phyloP scores from a whole-genome alignment of 2,113 vertebrate species.

The Ciconia stormi region DNA sequence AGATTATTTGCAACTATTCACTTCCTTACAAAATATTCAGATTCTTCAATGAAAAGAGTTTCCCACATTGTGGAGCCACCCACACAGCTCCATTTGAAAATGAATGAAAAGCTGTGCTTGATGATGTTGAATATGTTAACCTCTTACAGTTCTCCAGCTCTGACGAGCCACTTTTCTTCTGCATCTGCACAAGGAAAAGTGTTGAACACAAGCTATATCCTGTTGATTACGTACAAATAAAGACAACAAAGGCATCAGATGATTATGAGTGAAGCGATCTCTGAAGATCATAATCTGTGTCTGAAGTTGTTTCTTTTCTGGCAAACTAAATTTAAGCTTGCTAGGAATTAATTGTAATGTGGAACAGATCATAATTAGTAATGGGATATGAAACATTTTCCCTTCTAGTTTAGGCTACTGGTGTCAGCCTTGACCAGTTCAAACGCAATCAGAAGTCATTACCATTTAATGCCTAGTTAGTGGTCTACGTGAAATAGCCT shows the following conservation, averaged over 20 bases:
- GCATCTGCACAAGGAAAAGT: conserved; percentile 3
- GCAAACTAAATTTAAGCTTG: neutral
- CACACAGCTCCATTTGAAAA: conserved; percentile 72
- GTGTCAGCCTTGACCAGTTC: neutral
- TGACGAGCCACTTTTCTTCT: conserved; percentile 53
- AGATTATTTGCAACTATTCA: conserved; percentile 90
- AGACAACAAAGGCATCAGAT: neutral
- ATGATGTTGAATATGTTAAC: conserved; percentile 61
- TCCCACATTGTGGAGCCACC: conserved; percentile 90
- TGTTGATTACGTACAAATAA: neutral
- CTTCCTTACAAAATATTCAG: conserved; percentile 88
- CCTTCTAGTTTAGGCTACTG: neutral
- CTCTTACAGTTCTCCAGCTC: conserved; percentile 60
- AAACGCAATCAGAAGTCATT: neutral
- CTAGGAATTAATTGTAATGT: neutral
- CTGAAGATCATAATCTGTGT: neutral
- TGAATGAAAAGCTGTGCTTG: conserved; percentile 78
- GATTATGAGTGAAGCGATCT: neutral
- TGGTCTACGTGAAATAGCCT: neutral
- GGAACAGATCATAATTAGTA: neutral
- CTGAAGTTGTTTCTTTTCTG: neutral
- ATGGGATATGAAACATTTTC: neutral
- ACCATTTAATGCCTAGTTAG: neutral
- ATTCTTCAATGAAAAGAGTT: conserved; percentile 88
- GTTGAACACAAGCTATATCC: neutral